These are phyloP conservation scores for Papilio elwesi DNA, from an alignment of 2,888 invertebrate genomes.

Conservation along the genomic window DNA sequence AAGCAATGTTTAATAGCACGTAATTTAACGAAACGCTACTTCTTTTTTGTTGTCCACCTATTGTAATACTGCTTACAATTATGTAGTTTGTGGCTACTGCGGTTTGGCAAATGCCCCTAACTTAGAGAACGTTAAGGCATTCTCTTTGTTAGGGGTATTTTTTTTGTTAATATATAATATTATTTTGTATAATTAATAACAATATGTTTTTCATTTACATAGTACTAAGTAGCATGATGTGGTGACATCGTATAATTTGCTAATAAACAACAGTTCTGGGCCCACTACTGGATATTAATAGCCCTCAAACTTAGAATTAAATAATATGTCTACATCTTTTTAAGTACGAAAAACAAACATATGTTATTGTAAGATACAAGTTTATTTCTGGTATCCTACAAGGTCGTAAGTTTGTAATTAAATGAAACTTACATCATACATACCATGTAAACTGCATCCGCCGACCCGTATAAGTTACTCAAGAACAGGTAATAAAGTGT, in stretches of 20 bases:
- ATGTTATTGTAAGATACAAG: too few relatives aligned
- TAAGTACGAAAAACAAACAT: too few relatives aligned
- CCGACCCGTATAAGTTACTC: conserved; percentile 11
- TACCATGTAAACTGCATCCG: conserved; percentile 7
- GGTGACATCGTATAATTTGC: conserved; percentile 5
- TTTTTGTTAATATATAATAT: too few relatives aligned
- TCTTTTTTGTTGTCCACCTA: conserved; percentile 7
- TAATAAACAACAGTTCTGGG: background rate
- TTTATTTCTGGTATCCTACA: too few relatives aligned
- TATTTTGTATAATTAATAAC: too few relatives aligned
- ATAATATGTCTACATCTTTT: too few relatives aligned
- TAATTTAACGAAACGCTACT: background rate
- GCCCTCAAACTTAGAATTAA: too few relatives aligned
- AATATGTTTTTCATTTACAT: too few relatives aligned
- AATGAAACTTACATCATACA: conserved; percentile 13
- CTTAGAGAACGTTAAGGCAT: too few relatives aligned
- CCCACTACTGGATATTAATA: too few relatives aligned
- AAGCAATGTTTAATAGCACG: background rate
- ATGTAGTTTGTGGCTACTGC: conserved; percentile 1
- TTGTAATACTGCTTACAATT: conserved; percentile 11
- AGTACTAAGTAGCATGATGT: conserved; percentile 13
- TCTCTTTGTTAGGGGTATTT: too few relatives aligned
- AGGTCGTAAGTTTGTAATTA: background rate
- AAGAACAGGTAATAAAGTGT: conserved; percentile 4
- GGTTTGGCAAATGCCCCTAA: conserved; percentile 14